A percentile compares a stretch with the other conserved stretches of the same genome.
Evolutionary conservation across 2,113 vertebrate species (phyloP).

Genomic region (Microcebus tavaratra): DNA sequence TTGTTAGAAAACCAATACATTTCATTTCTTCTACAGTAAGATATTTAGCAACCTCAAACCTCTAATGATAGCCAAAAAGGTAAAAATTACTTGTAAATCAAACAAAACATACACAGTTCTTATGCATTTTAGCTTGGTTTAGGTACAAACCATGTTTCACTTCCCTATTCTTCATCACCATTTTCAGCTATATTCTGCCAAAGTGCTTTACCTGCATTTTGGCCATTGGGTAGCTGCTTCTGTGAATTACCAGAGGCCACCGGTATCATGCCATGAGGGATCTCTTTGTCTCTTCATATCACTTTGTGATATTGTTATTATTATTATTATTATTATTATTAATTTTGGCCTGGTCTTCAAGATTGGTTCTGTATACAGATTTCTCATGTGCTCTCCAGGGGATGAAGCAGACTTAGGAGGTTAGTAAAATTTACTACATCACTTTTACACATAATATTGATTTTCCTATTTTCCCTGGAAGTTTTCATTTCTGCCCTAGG

Average conservation of each 20-base stretch:
- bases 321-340: neutral
- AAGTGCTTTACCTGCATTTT: conserved; percentile 26
- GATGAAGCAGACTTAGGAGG: neutral
- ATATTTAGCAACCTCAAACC: neutral
- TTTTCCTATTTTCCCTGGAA: conserved; percentile 13
- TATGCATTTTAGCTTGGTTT: neutral
- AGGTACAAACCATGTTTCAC: neutral
- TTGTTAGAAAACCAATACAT: neutral
- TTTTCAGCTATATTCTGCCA: conserved; percentile 23
- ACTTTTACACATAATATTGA: neutral
- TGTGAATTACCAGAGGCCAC: neutral
- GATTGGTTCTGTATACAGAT: neutral
- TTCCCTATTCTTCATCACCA: neutral
- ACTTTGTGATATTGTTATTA: neutral
- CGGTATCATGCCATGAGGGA: neutral
- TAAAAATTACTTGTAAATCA: conserved; percentile 22
- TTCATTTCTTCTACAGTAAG: neutral
- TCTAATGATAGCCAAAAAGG: neutral
- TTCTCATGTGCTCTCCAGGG: neutral
- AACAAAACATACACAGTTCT: neutral
- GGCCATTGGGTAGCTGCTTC: neutral
- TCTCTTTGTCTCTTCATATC: neutral
- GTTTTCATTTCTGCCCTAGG: conserved; percentile 8
- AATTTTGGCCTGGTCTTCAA: neutral
- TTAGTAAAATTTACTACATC: neutral